Evolutionary conservation across 2,888 invertebrate species (phyloP), one percentile per base, ranked within the genome.

Genomic region (Agelastica alni): DNA sequence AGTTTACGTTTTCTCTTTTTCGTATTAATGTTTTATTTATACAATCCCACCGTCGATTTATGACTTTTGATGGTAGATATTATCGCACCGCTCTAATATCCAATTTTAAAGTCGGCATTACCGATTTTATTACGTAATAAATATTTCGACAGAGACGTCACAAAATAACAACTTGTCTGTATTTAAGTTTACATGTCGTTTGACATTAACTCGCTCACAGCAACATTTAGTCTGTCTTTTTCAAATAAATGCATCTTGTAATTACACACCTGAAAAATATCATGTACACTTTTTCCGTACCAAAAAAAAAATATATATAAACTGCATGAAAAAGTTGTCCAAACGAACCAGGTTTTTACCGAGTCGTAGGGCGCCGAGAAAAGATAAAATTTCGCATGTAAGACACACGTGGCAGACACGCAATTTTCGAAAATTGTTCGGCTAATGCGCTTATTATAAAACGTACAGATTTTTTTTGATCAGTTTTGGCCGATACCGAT

Each of bases 371-470:
- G 55, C 46, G 51, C 51, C 55, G 22, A 41, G 41, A 48, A 54
- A 53, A 53, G 34, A 47, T 36, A 57, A 47, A 41, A 37, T 44
- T 45, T 58, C 39, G 58, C 60, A 51, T 60, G 60, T 53, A 48
- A 43, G 31, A 26, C 37, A 58, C 60, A 60, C 60, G 60, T 60
- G 60, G 51, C 51, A 51, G 39, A 41, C 53, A 56, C 53, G 60
- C 60, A 47, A 60, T 56, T 60, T 53, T 51, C 36, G n/a, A 16
- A 53, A 57, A 60, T 46, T 39, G 45, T 48, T 45, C 52, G 28
- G 37, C 60, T 52, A 53, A 57, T 58, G 48, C 44, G 51, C 47
- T 59, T 51, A 56, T 59, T 54, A 56, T 55, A 48, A 32, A 22
- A 41, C 37, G 46, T 44, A 44, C 49, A 34, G 46, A 37, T 53